Evolutionary conservation across 2,113 vertebrate species (phyloP).

Genomic region (Otus sunia): DNA sequence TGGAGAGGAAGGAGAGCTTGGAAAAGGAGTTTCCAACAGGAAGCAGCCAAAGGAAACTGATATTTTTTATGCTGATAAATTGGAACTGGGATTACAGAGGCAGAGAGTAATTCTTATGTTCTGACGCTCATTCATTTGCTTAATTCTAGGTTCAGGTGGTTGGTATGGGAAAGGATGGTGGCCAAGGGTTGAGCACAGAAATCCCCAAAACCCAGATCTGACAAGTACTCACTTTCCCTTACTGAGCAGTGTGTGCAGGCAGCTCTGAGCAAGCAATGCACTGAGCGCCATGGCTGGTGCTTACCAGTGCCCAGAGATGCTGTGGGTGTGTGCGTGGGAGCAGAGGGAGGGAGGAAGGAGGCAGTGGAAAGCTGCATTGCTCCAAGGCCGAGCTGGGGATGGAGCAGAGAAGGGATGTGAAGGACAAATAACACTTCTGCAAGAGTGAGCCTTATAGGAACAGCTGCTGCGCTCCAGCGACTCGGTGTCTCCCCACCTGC

Average conservation of each 20-base stretch:
- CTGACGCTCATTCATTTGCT: neutral
- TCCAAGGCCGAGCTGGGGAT: neutral
- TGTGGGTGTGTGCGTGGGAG: neutral
- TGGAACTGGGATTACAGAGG: slow-evolving; percentile 22
- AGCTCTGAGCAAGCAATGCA: neutral
- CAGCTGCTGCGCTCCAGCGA: neutral
- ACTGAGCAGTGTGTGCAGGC: neutral
- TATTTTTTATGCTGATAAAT: neutral
- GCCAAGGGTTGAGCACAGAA: neutral
- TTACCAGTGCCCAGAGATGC: neutral
- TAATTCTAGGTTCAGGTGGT: neutral
- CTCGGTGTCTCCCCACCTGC: neutral
- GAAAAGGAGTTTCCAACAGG: neutral
- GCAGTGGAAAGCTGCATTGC: neutral
- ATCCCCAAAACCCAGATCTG: neutral
- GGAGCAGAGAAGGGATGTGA: neutral
- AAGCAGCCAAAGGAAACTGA: neutral
- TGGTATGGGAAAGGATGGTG: neutral
- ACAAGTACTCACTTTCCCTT: neutral
- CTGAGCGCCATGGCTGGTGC: fast-evolving
- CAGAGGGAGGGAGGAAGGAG: neutral
- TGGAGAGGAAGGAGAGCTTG: slow-evolving; percentile 4
- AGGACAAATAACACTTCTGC: neutral
- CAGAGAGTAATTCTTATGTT: neutral
- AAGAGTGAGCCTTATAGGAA: neutral